Base-by-base conservation (phyloP, 2,888 invertebrate species). In the Eristalinus sepulchralis region DNA sequence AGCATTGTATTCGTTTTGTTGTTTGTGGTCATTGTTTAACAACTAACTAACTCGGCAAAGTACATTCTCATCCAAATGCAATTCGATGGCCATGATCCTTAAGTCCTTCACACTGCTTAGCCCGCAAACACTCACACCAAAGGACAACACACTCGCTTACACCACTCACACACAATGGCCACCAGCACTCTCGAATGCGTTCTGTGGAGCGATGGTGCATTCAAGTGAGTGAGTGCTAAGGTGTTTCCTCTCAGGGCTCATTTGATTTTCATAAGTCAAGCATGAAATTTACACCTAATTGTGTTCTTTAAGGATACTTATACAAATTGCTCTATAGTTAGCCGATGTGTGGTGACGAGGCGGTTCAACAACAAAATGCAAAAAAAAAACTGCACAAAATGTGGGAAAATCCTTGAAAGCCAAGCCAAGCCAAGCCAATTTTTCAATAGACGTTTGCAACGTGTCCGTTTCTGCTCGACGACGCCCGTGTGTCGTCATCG, bases 201-300 rank as follows among this genome's bases (percentile, higher is more conserved):
- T 55, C 34, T 59, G 47, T 10, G 17, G 36, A 66, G 20, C 33
- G 64, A 68, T 78, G 73, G 77, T 83, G 82, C 86, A 86, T 67
- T 86, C 78, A 83, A 86, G 83, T 86, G 86, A 83, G 70, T 79
- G 57, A 57, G 47, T 47, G 34, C 71, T 83, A 79, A 86, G 86
- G 86, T 86, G 86, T 86, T 83, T 36, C 39, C 77, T 75, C 55
- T 70, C 59, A 17, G 67, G 55, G 24, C 83, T 83, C 71, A 79
- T 86, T 86, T 86, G 78, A 86, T 83, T 86, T 79, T 75, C 62
- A 86, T 86, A 86, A 86, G 86, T 86, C 86, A 86, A 86, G 79
- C 86, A 86, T 86, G 75, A 83, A 83, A 86, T 83, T 86, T 86
- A 86, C 86, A 86, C 83, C 78, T 78, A 86, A 86, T 82, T 83